A percentile compares a stretch with the other conserved stretches of the same genome.
phyloP scores from a whole-genome alignment of 2,797 vertebrate genomes.

The Epinephelus awoara region DNA sequence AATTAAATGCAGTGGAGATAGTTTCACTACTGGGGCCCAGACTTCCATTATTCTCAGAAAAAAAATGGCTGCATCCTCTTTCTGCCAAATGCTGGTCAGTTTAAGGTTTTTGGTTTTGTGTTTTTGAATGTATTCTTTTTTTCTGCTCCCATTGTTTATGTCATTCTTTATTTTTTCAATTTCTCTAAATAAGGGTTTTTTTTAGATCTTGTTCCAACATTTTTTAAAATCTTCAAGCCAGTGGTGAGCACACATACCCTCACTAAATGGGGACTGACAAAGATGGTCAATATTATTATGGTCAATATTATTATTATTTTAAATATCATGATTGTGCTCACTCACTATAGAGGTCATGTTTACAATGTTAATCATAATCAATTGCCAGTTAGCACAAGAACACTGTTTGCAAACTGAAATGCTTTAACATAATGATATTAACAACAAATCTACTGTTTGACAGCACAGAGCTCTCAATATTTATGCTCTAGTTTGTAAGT shows the following conservation, averaged over 20 bases:
- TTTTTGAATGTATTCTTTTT: constrained; percentile 17
- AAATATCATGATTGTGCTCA: too few species aligned
- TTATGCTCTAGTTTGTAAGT: not conserved
- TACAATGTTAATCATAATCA: too few species aligned
- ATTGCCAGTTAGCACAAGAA: too few species aligned
- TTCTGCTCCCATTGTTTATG: constrained; percentile 23
- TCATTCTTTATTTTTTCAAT: constrained; percentile 20
- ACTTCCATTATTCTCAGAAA: constrained; percentile 11
- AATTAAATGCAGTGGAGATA: not conserved
- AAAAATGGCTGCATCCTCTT: not conserved
- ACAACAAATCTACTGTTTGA: not conserved
- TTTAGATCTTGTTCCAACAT: not conserved
- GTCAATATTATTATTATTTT: too few species aligned
- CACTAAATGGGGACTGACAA: not conserved
- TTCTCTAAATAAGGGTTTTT: not conserved
- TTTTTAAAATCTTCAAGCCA: not conserved
- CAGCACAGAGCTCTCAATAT: not conserved
- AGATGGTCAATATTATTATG: not conserved
- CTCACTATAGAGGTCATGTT: not conserved
- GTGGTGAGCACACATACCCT: not conserved
- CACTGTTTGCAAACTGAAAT: not conserved
- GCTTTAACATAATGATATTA: not conserved
- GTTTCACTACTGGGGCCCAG: not conserved
- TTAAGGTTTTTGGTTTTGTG: constrained; percentile 19
- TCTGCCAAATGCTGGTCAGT: constrained; percentile 4